A percentile compares a stretch with the other conserved stretches of the same genome.
Evolutionary conservation across 2,797 vertebrate species (phyloP).

Genomic region (Mus minutoides): DNA sequence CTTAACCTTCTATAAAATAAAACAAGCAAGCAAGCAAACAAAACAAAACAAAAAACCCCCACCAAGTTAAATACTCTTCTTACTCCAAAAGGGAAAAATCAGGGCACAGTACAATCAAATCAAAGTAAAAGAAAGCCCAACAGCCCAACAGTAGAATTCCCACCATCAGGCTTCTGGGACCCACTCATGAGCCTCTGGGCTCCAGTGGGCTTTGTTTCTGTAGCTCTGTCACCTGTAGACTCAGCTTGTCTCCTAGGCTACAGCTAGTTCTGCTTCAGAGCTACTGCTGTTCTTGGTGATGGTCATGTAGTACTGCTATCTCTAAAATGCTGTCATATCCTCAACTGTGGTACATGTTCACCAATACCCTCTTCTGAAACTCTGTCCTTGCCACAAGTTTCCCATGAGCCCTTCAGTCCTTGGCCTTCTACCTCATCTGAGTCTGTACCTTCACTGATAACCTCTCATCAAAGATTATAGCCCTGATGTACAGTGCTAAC

Average conservation of each 20-base stretch:
- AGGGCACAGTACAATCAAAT: not conserved
- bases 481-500: not conserved
- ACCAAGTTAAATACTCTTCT: not conserved
- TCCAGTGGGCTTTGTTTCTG: not conserved
- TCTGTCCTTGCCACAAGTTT: not conserved
- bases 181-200: not conserved
- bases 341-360: not conserved
- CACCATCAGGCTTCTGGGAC: not conserved
- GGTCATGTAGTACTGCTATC: not conserved
- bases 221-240: not conserved
- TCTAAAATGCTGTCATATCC: not conserved
- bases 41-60: not conserved
- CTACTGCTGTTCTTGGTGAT: not conserved
- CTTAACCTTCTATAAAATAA: not conserved
- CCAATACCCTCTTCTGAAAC: not conserved
- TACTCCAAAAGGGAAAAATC: not conserved
- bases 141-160: too few relatives aligned
- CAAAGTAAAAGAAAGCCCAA: not conserved
- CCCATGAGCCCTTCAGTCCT: not conserved
- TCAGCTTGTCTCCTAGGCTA: not conserved
- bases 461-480: not conserved
- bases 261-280: not conserved
- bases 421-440: too few relatives aligned
- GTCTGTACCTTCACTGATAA: not conserved
- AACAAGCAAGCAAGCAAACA: too few relatives aligned